Evolutionary conservation across 2,113 vertebrate species (phyloP).

Genomic region (Alaudala cheleensis): DNA sequence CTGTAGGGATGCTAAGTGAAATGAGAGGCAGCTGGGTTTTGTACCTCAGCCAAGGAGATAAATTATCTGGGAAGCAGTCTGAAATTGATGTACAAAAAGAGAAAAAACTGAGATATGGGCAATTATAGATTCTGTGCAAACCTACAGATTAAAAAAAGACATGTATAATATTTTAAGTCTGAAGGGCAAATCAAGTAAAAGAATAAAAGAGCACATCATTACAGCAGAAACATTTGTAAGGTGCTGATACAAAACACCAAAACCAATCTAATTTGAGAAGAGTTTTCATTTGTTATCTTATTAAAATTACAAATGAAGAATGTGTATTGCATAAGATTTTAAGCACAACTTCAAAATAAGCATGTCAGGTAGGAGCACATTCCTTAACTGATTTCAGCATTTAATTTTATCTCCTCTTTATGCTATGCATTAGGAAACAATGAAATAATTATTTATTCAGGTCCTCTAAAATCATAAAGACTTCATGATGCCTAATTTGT

Average conservation of each 20-base stretch:
- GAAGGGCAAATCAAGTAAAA: background rate
- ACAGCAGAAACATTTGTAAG: background rate
- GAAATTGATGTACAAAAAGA: slow-evolving; percentile 41
- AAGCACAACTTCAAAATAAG: background rate
- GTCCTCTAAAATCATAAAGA: background rate
- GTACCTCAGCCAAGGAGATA: slow-evolving; percentile 43
- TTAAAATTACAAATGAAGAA: background rate
- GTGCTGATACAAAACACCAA: background rate
- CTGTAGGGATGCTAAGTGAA: slow-evolving; percentile 56
- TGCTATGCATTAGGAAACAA: background rate
- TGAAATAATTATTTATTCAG: background rate
- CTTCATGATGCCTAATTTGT: background rate
- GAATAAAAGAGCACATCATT: background rate
- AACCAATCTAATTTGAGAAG: background rate
- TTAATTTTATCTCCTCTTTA: background rate
- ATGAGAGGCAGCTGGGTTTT: slow-evolving; percentile 47
- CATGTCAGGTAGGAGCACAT: background rate
- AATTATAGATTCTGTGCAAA: slow-evolving; percentile 24
- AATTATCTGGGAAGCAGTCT: slow-evolving; percentile 51
- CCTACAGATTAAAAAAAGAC: background rate
- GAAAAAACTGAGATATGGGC: slow-evolving; percentile 25
- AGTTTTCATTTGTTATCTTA: background rate
- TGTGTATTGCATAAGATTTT: background rate
- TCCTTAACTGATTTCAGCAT: background rate
- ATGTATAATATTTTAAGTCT: slow-evolving; percentile 13